Evolutionary conservation across 2,888 invertebrate genomes (phyloP), one percentile per base, ranked within the genome.

Genomic region (Miltochrista miniata): DNA sequence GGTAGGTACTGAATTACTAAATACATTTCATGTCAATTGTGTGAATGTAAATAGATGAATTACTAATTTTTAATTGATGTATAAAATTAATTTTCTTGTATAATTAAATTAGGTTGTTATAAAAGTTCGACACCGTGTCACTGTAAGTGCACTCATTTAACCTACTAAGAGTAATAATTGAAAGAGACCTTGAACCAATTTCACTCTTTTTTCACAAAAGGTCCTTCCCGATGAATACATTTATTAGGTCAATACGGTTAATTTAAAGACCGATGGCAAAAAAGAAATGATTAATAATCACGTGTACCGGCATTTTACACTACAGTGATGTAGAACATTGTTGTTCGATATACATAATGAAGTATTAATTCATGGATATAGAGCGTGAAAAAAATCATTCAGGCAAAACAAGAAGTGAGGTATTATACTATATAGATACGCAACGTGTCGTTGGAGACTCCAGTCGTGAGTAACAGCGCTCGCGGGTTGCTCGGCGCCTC

Each of bases 341-440:
- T 48, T 68, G 68, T 69, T 76, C 72, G 70, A 79, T 80, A 79
- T 78, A 73, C 75, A 81, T 78, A 76, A 85, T 81, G 77, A 81
- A 76, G 83, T 85, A 84, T 84, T 86, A 82, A 84, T 81, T 81
- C 75, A 72, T 87, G 83, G 85, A 89, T 89, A 64, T 88, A 86
- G 90, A 90, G 89, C 90, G 85, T 90, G 88, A 89, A 87, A 81
- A 81, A 56, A 85, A 85, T 82, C 83, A 85, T 83, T 83, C 83
- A 84, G 82, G 78, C 79, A 82, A 82, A 83, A 79, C 79, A 84
- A 84, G 81, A 85, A 84, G 76, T 82, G 80, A 74, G 78, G 79
- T 79, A 74, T 76, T 89, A 88, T 90, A 90, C 76, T 89, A 88
- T 90, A 90, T 89, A 90, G 87, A 83, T 83, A 86, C 84, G 83